phyloP scores from a whole-genome alignment of 2,888 invertebrate species.

The Halocaridina rubra region DNA sequence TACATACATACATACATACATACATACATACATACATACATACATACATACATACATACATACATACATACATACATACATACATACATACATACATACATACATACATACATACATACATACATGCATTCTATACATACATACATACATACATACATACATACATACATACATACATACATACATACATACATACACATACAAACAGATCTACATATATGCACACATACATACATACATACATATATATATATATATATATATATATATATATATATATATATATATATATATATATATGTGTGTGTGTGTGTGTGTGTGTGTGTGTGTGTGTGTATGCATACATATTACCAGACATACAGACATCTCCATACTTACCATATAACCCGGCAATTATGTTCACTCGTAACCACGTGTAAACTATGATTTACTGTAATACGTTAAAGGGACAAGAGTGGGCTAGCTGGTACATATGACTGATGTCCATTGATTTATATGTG shows the following conservation, averaged over 20 bases:
- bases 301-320: neutral
- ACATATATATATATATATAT: neutral
- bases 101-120: neutral
- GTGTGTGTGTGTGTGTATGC: neutral
- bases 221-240: neutral
- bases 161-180: constrained; percentile 14
- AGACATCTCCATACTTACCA: no score
- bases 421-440: no score
- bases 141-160: neutral
- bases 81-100: neutral
- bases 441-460: no score
- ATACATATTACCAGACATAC: constrained; percentile 5
- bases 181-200: constrained; percentile 2
- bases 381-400: no score
- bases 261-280: neutral
- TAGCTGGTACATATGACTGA: no score
- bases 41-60: no score
- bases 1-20: no score
- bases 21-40: no score
- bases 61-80: no score
- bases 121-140: neutral
- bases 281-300: neutral
- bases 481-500: constrained; percentile 2
- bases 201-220: neutral
- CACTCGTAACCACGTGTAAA: no score